phyloP scores from a whole-genome alignment of 2,888 invertebrate species.

The Piscicola geometra region DNA sequence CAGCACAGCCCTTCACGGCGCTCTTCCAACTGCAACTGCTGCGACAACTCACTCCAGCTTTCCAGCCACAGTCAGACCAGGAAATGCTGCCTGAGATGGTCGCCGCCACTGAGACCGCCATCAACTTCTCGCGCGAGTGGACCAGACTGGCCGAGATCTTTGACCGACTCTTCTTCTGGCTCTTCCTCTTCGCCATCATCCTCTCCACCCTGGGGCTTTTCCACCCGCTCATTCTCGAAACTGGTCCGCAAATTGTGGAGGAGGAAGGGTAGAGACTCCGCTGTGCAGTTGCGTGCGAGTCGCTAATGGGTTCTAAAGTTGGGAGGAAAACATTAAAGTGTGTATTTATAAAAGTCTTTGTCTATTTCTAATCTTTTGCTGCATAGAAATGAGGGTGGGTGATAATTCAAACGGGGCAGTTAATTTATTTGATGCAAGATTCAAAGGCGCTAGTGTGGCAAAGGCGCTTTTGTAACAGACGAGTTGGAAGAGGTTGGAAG shows the following conservation, averaged over 20 bases:
- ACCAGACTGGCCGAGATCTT: slow-evolving; percentile 44
- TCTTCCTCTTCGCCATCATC: slow-evolving; percentile 44
- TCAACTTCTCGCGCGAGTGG: slow-evolving; percentile 43
- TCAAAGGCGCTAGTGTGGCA: too few species aligned
- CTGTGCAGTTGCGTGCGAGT: too few species aligned
- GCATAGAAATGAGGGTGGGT: too few species aligned
- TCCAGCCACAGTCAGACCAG: slow-evolving; percentile 18
- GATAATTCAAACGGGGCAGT: too few species aligned
- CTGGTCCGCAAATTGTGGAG: background rate
- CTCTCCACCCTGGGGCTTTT: slow-evolving; percentile 44
- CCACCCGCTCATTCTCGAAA: slow-evolving; percentile 43
- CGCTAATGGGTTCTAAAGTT: too few species aligned
- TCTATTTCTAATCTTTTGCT: too few species aligned
- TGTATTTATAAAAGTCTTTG: too few species aligned
- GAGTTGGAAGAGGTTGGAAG: too few species aligned
- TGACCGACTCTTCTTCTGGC: slow-evolving; percentile 46
- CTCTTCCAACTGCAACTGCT: slow-evolving; percentile 27
- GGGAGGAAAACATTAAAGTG: too few species aligned
- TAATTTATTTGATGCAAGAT: too few species aligned
- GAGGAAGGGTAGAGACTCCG: background rate
- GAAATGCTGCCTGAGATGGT: slow-evolving; percentile 3
- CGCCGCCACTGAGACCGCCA: slow-evolving; percentile 13
- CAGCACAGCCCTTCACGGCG: slow-evolving; percentile 24
- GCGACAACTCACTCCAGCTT: slow-evolving; percentile 4
- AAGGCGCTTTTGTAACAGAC: too few species aligned